phyloP scores from a whole-genome alignment of 2,113 vertebrate species.

The Piaya cayana region DNA sequence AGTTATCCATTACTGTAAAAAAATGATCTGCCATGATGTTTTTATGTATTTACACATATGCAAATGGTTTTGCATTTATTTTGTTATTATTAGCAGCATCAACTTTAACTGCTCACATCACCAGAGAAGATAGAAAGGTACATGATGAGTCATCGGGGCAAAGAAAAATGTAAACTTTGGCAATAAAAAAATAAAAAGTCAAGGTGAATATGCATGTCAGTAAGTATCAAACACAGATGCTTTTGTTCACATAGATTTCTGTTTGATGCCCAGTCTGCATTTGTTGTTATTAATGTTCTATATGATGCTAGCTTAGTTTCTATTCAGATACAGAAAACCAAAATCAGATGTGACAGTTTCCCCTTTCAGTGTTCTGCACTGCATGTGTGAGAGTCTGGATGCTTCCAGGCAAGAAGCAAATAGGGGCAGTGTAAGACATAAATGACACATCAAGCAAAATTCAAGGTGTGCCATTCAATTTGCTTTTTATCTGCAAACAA shows the following conservation, averaged over 20 bases:
- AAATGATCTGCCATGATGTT: background rate
- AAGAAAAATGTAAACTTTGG: background rate
- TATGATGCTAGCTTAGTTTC: background rate
- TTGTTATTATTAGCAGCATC: background rate
- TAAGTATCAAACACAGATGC: background rate
- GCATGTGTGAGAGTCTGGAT: background rate
- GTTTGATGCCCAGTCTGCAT: background rate
- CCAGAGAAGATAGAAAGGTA: background rate
- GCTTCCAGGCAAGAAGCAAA: background rate
- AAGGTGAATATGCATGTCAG: background rate
- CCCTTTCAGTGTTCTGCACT: background rate
- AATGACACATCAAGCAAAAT: fast-evolving
- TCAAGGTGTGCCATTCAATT: background rate
- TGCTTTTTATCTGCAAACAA: background rate
- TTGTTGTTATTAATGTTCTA: background rate
- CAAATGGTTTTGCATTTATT: background rate
- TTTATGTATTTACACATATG: background rate
- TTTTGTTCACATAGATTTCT: background rate
- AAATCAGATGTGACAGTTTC: background rate
- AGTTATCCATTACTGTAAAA: background rate
- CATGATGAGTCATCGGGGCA: background rate
- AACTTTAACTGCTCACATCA: background rate
- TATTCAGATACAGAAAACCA: background rate
- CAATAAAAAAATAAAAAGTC: background rate
- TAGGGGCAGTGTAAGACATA: background rate